Base-by-base conservation (phyloP, 2,888 invertebrate genomes). In the Geophilus truncorum region DNA sequence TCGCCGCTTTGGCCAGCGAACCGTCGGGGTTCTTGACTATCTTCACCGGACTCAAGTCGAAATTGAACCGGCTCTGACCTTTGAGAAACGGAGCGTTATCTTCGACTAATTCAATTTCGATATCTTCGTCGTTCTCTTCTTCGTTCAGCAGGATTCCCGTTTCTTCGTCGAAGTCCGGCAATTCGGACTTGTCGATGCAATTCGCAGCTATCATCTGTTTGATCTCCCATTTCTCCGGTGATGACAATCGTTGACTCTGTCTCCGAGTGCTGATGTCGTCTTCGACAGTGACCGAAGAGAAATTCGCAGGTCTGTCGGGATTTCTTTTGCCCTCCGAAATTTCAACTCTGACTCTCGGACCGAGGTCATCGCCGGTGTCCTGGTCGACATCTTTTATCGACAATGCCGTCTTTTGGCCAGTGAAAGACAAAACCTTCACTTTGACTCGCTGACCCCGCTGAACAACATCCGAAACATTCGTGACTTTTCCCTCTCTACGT, bases 1-100 rank as follows among this genome's bases (percentile, higher is more conserved):
- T 97, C 0, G 99, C 99, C 0, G 99, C 97, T 85, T 99, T 99
- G 0, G 98, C 98, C 25, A 99, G 88, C 0, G 98, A 98, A 0
- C 99, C 99, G 87, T 99, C 99, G 0, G 99, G 99, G 90, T 99
- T 99, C 89, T 89, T n/a, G n/a, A n/a, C n/a, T n/a, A n/a, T n/a
- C n/a, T n/a, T n/a, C n/a, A n/a, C n/a, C 0, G 98, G 98, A 81
- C 96, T 96, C 2, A 98, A 89, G 86, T 98, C 97, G 83, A 96
- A 94, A 0, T 95, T 87, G 0, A 95, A 94, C 83, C 97, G 89
- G 0, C 97, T 97, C 86, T 97, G 93, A 86, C 90, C 90, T 79
- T 86, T 84, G 0, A 99, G 89, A 88, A 99, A 99, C 0, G 98
- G 96, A 0, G 99, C 96, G 86, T 99, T 98, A 80, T 99, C 99